These are phyloP conservation scores for Doryteuthis pealeii DNA, from an alignment of 1,140 invertebrate genomes.

Conservation along the genomic window DNA sequence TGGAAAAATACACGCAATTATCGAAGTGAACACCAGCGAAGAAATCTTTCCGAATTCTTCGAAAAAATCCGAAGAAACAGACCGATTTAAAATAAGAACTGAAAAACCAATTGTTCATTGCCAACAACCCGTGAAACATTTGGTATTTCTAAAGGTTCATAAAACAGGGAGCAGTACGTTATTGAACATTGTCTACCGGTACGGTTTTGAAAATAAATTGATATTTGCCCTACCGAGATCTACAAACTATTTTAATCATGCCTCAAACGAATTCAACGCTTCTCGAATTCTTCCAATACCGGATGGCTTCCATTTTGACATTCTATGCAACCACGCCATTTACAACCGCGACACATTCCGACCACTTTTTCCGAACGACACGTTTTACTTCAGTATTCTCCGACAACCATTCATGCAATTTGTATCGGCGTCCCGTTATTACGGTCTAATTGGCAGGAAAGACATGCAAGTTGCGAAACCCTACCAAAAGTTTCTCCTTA, in stretches of 20 bases:
- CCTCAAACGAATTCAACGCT: constrained; percentile 14
- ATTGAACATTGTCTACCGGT: constrained; percentile 43
- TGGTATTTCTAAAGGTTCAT: constrained; percentile 42
- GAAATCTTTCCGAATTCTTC: too few species aligned
- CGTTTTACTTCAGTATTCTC: constrained; percentile 42
- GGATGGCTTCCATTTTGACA: constrained; percentile 30
- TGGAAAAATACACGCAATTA: too few species aligned
- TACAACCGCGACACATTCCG: constrained; percentile 33
- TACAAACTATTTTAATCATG: constrained; percentile 26
- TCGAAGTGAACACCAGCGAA: too few species aligned
- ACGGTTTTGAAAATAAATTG: constrained; percentile 31
- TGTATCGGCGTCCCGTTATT: constrained; percentile 37
- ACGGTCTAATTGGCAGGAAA: constrained; percentile 16
- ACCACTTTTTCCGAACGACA: constrained; percentile 31
- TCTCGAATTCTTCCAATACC: constrained; percentile 17
- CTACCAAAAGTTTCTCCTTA: constrained; percentile 31
- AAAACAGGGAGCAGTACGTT: constrained; percentile 45
- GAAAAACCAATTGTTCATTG: too few species aligned
- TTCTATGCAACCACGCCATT: constrained; percentile 42
- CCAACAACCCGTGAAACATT: too few species aligned
- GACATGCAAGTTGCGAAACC: constrained; percentile 26
- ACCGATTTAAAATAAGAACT: too few species aligned
- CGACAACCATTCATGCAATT: constrained; percentile 46
- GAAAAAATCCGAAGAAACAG: too few species aligned
- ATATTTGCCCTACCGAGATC: constrained; percentile 39